Percentiles rank a stretch among this genome's conserved stretches.
phyloP scores from a whole-genome alignment of 2,797 vertebrate species.

The Cynopterus sphinx region DNA sequence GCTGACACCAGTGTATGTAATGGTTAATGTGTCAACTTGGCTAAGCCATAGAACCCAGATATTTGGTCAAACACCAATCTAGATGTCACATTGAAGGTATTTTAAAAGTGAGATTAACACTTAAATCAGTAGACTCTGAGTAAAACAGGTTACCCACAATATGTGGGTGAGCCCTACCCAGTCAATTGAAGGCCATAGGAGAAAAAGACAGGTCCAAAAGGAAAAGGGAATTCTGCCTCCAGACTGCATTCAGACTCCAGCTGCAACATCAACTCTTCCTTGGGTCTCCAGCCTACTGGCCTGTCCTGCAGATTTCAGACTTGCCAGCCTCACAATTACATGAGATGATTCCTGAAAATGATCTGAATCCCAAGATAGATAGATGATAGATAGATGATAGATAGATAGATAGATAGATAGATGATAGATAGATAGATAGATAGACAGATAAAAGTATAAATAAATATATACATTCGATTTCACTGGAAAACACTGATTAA shows the following conservation, averaged over 20 bases:
- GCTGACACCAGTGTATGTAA: neutral
- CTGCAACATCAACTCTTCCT: too few relatives aligned
- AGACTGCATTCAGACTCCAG: neutral
- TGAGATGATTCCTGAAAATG: neutral
- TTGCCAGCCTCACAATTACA: neutral
- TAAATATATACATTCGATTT: neutral
- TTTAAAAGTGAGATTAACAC: constrained; percentile 7
- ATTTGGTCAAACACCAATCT: neutral
- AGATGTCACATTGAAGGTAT: neutral
- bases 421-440: too few relatives aligned
- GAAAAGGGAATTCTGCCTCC: neutral
- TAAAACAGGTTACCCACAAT: neutral
- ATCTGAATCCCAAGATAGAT: neutral
- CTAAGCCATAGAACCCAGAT: neutral
- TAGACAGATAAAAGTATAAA: too few relatives aligned
- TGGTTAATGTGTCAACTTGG: neutral
- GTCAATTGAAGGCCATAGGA: neutral
- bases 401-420: too few relatives aligned
- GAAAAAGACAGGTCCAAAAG: neutral
- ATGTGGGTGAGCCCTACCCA: neutral
- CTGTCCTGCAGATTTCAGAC: neutral
- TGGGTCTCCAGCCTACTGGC: neutral
- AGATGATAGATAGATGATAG: too few relatives aligned
- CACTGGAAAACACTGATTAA: neutral
- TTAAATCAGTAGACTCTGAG: neutral